Evolutionary conservation across 2,797 vertebrate species (phyloP).

Genomic region (Paramormyrops hopkinsi): DNA sequence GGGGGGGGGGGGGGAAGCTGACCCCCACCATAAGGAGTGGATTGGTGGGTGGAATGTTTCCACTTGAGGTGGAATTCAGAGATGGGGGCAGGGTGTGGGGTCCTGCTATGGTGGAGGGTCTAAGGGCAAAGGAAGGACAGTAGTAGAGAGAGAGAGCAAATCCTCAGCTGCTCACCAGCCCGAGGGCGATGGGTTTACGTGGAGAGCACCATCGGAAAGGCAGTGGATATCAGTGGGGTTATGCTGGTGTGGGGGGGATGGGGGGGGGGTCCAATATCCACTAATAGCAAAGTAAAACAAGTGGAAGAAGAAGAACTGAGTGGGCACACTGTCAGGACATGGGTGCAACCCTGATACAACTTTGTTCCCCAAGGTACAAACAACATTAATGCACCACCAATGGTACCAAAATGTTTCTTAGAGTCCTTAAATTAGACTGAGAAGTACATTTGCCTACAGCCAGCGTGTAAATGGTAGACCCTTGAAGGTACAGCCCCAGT

Average conservation of each 20-base stretch:
- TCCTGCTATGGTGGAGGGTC: conserved; percentile 35
- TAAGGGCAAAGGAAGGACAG: conserved; percentile 52
- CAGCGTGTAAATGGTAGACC: background rate
- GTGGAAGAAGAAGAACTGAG: background rate
- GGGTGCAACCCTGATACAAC: background rate
- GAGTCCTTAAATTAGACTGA: background rate
- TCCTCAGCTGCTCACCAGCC: conserved; percentile 36
- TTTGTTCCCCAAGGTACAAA: background rate
- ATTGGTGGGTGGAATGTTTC: conserved; percentile 22
- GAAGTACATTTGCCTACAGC: background rate
- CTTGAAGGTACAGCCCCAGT: background rate
- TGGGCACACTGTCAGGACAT: background rate
- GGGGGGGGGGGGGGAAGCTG: conserved; percentile 16
- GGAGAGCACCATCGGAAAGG: background rate
- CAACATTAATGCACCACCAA: background rate
- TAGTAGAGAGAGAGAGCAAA: conserved; percentile 53
- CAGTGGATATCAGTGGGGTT: background rate
- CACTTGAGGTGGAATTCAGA: conserved; percentile 20
- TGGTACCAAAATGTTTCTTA: background rate
- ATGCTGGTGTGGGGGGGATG: background rate
- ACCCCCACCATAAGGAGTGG: conserved; percentile 33
- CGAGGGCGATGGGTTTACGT: conserved; percentile 13
- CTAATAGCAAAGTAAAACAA: background rate
- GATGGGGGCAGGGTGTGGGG: conserved; percentile 9
- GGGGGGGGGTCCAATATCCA: background rate